A percentile compares a stretch with the other conserved stretches of the same genome.
Evolutionary conservation across 2,113 vertebrate genomes (phyloP).

Genomic region (Ovis canadensis): DNA sequence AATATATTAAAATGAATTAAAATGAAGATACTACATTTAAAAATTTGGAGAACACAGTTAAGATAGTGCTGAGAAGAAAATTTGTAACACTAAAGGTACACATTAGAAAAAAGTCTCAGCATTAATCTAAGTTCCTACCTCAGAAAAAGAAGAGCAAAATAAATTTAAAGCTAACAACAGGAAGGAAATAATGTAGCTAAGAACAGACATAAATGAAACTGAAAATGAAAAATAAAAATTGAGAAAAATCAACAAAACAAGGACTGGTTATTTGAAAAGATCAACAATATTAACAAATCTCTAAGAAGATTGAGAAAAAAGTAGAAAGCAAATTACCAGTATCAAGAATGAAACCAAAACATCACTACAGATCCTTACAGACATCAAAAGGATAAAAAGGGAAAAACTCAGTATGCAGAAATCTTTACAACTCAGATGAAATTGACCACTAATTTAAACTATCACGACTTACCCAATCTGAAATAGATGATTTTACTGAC

Average conservation of each 20-base stretch:
- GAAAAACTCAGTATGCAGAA: neutral
- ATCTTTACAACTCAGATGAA: neutral
- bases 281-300: neutral
- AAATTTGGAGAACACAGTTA: neutral
- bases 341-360: neutral
- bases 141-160: neutral
- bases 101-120: neutral
- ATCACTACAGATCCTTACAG: neutral
- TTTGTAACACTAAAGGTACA: neutral
- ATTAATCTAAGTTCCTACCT: neutral
- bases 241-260: neutral
- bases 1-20: neutral
- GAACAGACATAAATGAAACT: neutral
- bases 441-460: neutral
- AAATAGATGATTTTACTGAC: neutral
- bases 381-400: neutral
- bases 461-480: neutral
- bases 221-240: neutral
- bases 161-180: neutral
- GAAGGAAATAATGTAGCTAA: neutral
- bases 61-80: neutral
- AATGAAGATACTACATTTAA: neutral
- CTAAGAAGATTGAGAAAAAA: neutral
- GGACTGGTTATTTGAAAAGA: neutral
- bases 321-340: neutral